These are phyloP conservation scores for Erannis defoliaria DNA, from an alignment of 2,888 invertebrate species.

Conservation along the genomic window DNA sequence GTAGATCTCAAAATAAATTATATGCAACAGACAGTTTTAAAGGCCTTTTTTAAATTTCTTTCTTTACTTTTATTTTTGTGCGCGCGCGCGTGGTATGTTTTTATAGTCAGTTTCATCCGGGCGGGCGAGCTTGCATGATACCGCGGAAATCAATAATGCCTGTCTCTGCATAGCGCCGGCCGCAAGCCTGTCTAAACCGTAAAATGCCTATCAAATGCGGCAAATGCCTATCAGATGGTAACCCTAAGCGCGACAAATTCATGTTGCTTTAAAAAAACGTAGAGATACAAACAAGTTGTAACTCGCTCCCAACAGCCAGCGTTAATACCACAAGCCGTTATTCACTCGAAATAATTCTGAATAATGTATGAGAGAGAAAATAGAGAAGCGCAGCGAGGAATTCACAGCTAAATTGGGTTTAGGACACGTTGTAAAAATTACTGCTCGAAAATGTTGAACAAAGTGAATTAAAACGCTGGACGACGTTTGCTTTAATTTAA, in stretches of 20 bases:
- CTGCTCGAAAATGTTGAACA: slow-evolving; percentile 43
- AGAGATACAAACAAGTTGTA: slow-evolving; percentile 17
- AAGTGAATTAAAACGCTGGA: slow-evolving; percentile 43
- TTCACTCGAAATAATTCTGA: slow-evolving; percentile 65
- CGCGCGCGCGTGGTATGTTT: too few relatives aligned
- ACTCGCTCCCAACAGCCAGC: slow-evolving; percentile 8
- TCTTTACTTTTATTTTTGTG: too few relatives aligned
- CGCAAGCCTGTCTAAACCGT: too few relatives aligned
- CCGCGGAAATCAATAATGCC: too few relatives aligned
- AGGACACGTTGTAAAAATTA: slow-evolving; percentile 56
- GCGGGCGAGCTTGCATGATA: too few relatives aligned
- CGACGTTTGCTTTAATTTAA: slow-evolving; percentile 26
- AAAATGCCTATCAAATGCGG: too few relatives aligned
- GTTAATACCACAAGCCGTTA: slow-evolving; percentile 51
- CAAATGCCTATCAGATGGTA: too few relatives aligned
- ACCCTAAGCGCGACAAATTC: slow-evolving; percentile 8
- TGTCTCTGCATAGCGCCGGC: too few relatives aligned
- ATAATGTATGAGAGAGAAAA: slow-evolving; percentile 71
- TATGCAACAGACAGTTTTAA: too few relatives aligned
- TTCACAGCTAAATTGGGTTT: slow-evolving; percentile 66
- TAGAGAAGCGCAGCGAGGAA: slow-evolving; percentile 53
- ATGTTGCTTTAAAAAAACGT: slow-evolving; percentile 5
- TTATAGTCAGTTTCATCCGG: too few relatives aligned
- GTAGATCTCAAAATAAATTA: too few relatives aligned
- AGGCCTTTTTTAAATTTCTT: too few relatives aligned